Evolutionary conservation across 2,888 invertebrate species (phyloP).

Genomic region (Phortica okadai): DNA sequence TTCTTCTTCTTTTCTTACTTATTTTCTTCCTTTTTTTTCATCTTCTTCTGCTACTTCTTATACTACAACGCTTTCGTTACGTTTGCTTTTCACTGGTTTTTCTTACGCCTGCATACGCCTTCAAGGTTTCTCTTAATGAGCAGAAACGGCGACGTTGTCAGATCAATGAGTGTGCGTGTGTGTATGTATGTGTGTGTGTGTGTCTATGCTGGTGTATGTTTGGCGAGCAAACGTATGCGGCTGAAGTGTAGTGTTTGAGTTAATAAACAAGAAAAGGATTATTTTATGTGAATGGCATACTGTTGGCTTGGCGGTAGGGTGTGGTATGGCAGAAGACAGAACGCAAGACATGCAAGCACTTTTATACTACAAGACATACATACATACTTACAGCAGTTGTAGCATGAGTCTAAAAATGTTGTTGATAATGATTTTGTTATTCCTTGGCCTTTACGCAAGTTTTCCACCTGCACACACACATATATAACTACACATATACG

Average conservation of each 20-base stretch:
- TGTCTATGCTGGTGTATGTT: not conserved
- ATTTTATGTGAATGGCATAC: slow-evolving; percentile 41
- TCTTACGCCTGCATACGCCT: slow-evolving; percentile 20
- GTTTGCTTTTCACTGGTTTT: slow-evolving; percentile 45
- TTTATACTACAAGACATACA: not conserved
- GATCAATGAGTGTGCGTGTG: slow-evolving; percentile 11
- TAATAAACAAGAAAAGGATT: slow-evolving; percentile 63
- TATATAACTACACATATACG: not conserved
- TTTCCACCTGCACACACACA: slow-evolving; percentile 19
- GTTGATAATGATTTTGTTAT: slow-evolving; percentile 9
- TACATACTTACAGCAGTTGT: not conserved
- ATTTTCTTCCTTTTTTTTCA: slow-evolving; percentile 24
- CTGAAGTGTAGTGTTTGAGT: slow-evolving; percentile 53
- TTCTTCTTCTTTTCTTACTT: slow-evolving; percentile 18
- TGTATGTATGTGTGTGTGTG: not conserved
- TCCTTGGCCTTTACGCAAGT: slow-evolving; percentile 1
- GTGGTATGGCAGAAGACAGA: no score
- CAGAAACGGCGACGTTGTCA: slow-evolving; percentile 26
- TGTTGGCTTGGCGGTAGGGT: not conserved
- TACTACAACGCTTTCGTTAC: not conserved
- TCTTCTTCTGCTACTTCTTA: not conserved
- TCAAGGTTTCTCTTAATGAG: slow-evolving; percentile 58
- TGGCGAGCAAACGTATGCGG: slow-evolving; percentile 21
- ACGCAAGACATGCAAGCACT: not conserved
- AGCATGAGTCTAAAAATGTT: slow-evolving; percentile 40